Evolutionary conservation across 2,888 invertebrate genomes (phyloP).

Genomic region (Scrobipalpa atriplicella): DNA sequence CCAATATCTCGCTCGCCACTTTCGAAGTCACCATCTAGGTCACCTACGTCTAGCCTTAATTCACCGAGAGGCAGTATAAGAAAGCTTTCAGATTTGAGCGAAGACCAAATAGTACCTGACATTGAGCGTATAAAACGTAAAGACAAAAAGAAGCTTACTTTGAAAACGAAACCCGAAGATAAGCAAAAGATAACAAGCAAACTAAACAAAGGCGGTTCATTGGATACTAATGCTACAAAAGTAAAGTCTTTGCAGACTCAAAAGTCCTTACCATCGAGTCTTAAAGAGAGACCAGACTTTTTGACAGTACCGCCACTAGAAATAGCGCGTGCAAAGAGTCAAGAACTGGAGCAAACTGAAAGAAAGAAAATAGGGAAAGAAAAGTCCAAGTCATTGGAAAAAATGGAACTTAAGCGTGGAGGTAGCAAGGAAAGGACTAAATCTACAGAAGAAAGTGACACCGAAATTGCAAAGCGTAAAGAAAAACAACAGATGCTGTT

Average conservation of each 20-base stretch:
- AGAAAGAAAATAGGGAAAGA: constrained; percentile 82
- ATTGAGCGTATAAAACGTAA: constrained; percentile 77
- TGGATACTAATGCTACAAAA: constrained; percentile 76
- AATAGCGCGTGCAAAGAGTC: constrained; percentile 83
- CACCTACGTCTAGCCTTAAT: constrained; percentile 79
- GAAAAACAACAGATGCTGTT: constrained; percentile 89
- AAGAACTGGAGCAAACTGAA: constrained; percentile 81
- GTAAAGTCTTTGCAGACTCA: constrained; percentile 75
- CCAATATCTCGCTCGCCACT: constrained; percentile 76
- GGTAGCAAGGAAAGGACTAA: constrained; percentile 86
- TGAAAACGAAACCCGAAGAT: constrained; percentile 74
- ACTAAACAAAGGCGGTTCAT: constrained; percentile 76
- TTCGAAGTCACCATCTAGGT: constrained; percentile 78
- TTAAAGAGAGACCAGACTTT: constrained; percentile 79
- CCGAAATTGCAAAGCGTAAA: constrained; percentile 87
- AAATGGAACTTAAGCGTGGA: constrained; percentile 82
- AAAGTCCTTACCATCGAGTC: constrained; percentile 81
- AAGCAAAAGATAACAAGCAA: constrained; percentile 67
- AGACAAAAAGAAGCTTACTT: constrained; percentile 73
- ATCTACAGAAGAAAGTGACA: constrained; percentile 88
- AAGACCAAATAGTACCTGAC: constrained; percentile 78
- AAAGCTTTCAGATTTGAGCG: constrained; percentile 77
- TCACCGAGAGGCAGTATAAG: constrained; percentile 78
- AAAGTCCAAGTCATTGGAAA: constrained; percentile 87
- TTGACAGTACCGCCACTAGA: constrained; percentile 79